Percentiles rank a stretch among this genome's conserved stretches.
These are phyloP conservation scores for Anableps anableps DNA, from an alignment of 2,797 vertebrate genomes.

Conservation along the genomic window DNA sequence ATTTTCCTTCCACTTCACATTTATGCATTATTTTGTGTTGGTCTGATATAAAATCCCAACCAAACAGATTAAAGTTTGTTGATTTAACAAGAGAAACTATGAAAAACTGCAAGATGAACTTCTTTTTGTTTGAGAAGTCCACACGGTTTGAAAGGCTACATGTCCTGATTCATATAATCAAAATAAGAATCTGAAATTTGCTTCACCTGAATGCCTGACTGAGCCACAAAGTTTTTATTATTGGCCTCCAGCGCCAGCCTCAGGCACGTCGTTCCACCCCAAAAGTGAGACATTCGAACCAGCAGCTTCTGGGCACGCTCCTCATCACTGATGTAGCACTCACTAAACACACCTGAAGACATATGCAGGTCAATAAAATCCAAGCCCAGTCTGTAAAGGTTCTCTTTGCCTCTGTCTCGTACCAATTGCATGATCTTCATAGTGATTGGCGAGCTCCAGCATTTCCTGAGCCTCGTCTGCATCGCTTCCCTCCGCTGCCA, in stretches of 20 bases:
- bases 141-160: not conserved
- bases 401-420: slow-evolving; percentile 14
- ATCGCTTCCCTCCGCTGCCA: slow-evolving; percentile 86
- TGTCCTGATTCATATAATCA: not conserved
- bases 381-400: not conserved
- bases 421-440: slow-evolving; percentile 90
- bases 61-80: too few relatives aligned
- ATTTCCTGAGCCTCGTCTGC: slow-evolving; percentile 87
- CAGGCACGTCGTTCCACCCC: slow-evolving; percentile 91
- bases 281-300: slow-evolving; percentile 85
- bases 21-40: too few relatives aligned
- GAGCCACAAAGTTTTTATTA: slow-evolving; percentile 91
- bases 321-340: slow-evolving; percentile 87
- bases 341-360: slow-evolving; percentile 88
- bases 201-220: slow-evolving; percentile 86
- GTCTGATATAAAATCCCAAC: too few relatives aligned
- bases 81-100: too few relatives aligned
- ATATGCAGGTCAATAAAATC: slow-evolving; percentile 3
- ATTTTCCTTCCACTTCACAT: too few relatives aligned
- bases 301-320: slow-evolving; percentile 89
- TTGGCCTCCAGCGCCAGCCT: slow-evolving; percentile 90
- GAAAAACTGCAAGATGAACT: not conserved
- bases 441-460: slow-evolving; percentile 84
- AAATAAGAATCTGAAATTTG: not conserved
- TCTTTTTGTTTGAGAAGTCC: too few relatives aligned